Evolutionary conservation across 1,140 invertebrate species (phyloP), one percentile per base, ranked within the genome.

Genomic region (Zaprionus taronus): DNA sequence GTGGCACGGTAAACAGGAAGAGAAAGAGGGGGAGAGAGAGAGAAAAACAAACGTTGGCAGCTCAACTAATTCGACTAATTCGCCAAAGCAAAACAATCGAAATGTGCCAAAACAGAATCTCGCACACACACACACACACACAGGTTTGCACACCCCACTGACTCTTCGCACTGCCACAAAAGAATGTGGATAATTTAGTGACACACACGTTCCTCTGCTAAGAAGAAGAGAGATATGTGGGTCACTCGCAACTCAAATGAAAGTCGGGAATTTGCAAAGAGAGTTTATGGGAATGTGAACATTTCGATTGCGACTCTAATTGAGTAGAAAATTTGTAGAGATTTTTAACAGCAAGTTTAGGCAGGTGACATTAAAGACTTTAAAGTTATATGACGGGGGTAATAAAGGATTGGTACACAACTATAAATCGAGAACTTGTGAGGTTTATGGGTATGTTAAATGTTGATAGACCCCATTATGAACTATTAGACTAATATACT

Each of bases 41-140:
- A 20, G 22, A 31, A 49, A 49, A 34, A 28, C 31, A 26, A 57
- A 57, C 38, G 12, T 34, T 34, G 31, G 9, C 31, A 34, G 31
- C n/a, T 41, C n/a, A 47, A 47, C 26, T 20, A 61, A 64, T 15
- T 28, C 44, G 15, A 57, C 51, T 67, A 67, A 67, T 67, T 67
- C 56, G 56, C 41, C 28, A 34, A 61, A 61, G 56, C 20, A 58
- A 68, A 34, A 26, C 28, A 67, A 57, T 31, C 17, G 56, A 60
- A 68, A 60, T 58, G 6, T 56, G 47, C 9, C 47, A 49, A 34
- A 34, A 34, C 31, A 34, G 31, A 34, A 34, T 34, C 31, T 34
- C 31, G 5, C 38, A 41, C 14, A 15, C 28, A 31, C 28, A 20
- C 20, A 11, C 31, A 1, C 38, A 41, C 14, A 15, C 28, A 31